Evolutionary conservation across 2,888 invertebrate species (phyloP), one percentile per base, ranked within the genome.

Genomic region (Dryocosmus kuriphilus): DNA sequence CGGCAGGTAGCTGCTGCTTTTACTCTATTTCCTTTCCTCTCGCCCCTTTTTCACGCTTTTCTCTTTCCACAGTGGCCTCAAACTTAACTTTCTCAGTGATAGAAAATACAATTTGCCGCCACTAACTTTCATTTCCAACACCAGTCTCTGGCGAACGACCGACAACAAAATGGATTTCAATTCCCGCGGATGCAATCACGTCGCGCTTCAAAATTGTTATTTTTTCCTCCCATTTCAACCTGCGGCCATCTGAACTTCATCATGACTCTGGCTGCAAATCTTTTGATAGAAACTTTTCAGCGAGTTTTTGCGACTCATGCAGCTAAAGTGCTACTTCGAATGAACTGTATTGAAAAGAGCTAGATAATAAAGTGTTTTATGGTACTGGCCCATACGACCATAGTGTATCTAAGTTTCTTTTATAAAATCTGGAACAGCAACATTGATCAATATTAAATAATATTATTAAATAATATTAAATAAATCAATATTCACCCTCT

Each of bases 41-140:
- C 76, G 63, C 76, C 61, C 51, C 75, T 9, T 57, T 35, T 19
- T 41, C 46, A 11, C 24, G 78, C 62, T 79, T 83, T 55, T 77
- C 35, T 78, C 79, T 77, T 80, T 81, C 73, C 65, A 79, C 62
- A 81, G 80, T 78, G 55, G 75, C 46, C 61, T n/a, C n/a, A 8
- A 51, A 51, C 51, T 51, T 6, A 51, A 51, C 51, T 51, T 51
- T 51, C 73, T 74, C 82, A 62, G 79, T 79, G 77, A 79, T 51
- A 80, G 81, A 82, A 87, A 90, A 90, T 89, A 90, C 88, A 88
- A 90, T 90, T 90, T 88, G 82, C 83, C 81, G 80, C 81, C 77
- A 85, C 85, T 89, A 89, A 90, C 88, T 90, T 88, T 88, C 83
- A 85, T 86, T 84, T 84, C 85, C 82, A 82, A 76, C 62, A n/a